Conservation (phyloP, 2,888 invertebrate genomes). For the Eupithecia inturbata region DNA sequence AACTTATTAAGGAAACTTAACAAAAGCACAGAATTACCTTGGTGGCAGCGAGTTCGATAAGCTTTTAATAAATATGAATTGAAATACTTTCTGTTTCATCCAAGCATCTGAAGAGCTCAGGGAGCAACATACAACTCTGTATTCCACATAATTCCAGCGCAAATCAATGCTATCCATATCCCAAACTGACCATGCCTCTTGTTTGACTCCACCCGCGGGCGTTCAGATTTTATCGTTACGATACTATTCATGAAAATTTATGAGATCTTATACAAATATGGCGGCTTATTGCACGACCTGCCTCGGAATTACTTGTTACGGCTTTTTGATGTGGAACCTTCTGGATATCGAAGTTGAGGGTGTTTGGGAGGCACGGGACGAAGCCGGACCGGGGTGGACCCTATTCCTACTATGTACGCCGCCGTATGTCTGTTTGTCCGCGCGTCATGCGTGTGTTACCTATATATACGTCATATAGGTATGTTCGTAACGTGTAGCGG, state of each 20-base stretch:
- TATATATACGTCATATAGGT: too few relatives aligned
- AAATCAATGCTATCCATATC: constrained; percentile 12
- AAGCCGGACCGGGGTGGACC: neutral
- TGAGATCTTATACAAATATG: constrained; percentile 45
- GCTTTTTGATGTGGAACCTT: constrained; percentile 19
- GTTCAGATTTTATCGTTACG: constrained; percentile 42
- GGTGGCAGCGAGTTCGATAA: neutral
- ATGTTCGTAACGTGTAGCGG: too few relatives aligned
- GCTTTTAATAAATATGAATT: neutral
- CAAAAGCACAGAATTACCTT: neutral
- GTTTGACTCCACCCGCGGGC: constrained; percentile 19
- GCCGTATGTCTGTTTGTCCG: too few relatives aligned
- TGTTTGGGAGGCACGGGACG: neutral
- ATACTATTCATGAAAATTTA: constrained; percentile 42
- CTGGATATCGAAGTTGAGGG: neutral
- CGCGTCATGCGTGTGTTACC: too few relatives aligned
- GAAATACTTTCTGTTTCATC: neutral
- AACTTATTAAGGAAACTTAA: too few relatives aligned
- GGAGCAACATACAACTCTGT: neutral
- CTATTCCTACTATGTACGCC: too few relatives aligned
- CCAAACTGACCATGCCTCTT: constrained; percentile 22
- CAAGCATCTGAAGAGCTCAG: neutral
- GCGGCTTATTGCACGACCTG: constrained; percentile 17
- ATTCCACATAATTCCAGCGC: neutral
- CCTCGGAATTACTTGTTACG: constrained; percentile 27